Evolutionary conservation across 2,797 vertebrate species (phyloP), one percentile per base, ranked within the genome.

Genomic region (Acanthurus tractus): DNA sequence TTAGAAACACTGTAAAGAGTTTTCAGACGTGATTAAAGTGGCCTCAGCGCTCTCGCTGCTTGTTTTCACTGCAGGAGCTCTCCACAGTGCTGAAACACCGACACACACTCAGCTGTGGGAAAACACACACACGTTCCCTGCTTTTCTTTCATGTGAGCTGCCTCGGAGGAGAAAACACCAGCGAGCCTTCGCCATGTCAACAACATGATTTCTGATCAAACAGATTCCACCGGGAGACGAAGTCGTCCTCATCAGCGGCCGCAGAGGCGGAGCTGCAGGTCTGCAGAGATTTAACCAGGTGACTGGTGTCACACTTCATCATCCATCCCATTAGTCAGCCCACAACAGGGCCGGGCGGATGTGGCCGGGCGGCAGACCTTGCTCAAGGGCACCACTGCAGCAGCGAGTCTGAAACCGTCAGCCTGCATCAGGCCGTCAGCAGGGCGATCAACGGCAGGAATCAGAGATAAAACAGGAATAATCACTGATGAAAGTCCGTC

Each of bases 281-380:
- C 29, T 1, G 48, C 48, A 42, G 54, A 44, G 25, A 54, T 55
- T 62, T 25, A 23, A 63, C 54, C 64, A 76, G 67, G 72, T 61
- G 59, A 86, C n/a, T 17, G 59, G 2, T 74, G 81, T 81, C 82
- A 56, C 57, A 36, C 70, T 42, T 15, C 65, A 84, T 80, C 73
- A 67, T 49, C 44, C 38, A 3, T 42, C 61, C 70, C 70, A 63
- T 80, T 63, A 79, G 74, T 78, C 86, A 79, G 13, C 9, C 70
- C 3, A 18, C 38, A 64, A 2, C 46, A 52, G 23, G 50, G 18
- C 6, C 22, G 17, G 46, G 17, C 20, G 70, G 72, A 73, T 25
- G 49, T 14, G 18, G n/a, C 36, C 9, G 68, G 50, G 18, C 6
- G 2, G 44, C 56, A 69, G 69, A 68, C 50, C 55, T 45, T 54